These are phyloP conservation scores for Zaprionus tsacasi DNA, from an alignment of 1,140 invertebrate species.

Conservation along the genomic window DNA sequence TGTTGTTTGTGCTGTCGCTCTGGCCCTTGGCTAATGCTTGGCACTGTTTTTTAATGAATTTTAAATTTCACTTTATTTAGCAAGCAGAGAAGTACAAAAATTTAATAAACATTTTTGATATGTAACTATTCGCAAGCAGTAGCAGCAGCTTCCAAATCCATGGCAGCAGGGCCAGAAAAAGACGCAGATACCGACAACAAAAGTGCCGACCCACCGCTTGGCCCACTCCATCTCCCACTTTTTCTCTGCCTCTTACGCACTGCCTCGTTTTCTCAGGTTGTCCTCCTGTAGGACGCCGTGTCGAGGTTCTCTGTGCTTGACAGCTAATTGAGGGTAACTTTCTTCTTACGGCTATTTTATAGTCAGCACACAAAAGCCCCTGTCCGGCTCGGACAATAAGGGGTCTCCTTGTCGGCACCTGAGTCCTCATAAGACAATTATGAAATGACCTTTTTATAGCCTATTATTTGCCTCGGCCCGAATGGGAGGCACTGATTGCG, in stretches of 20 bases:
- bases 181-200: constrained; percentile 16
- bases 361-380: constrained; percentile 54
- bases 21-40: constrained; percentile 57
- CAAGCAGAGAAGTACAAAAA: constrained; percentile 30
- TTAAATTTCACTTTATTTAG: constrained; percentile 60
- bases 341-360: constrained; percentile 67
- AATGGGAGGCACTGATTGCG: constrained; percentile 28
- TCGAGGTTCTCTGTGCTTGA: constrained; percentile 54
- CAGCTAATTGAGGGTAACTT: constrained; percentile 68
- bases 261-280: neutral
- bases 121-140: constrained; percentile 47
- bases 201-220: neutral
- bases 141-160: constrained; percentile 36
- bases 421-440: constrained; percentile 71
- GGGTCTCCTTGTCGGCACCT: constrained; percentile 46
- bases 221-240: neutral
- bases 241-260: neutral
- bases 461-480: constrained; percentile 60
- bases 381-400: constrained; percentile 38
- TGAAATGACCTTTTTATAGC: constrained; percentile 78
- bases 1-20: constrained; percentile 18
- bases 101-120: constrained; percentile 62
- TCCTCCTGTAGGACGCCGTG: neutral
- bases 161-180: constrained; percentile 19
- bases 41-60: constrained; percentile 74